A percentile compares a stretch with the other conserved stretches of the same genome.
These are phyloP conservation scores for Spondyliosoma cantharus DNA, from an alignment of 2,797 vertebrate species.

Conservation along the genomic window DNA sequence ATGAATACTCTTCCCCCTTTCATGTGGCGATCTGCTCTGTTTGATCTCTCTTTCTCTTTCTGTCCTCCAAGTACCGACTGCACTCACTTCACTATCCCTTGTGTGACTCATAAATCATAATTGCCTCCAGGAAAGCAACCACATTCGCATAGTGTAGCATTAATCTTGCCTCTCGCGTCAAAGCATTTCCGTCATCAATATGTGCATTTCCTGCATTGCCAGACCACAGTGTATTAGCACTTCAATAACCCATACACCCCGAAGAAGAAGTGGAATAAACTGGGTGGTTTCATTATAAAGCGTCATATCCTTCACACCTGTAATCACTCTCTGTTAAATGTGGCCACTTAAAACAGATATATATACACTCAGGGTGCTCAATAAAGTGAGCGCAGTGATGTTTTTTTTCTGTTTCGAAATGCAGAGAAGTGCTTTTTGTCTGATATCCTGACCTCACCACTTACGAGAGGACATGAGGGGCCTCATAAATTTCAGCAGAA, in stretches of 20 bases:
- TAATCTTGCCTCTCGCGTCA: slow-evolving; percentile 26
- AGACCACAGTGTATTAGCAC: slow-evolving; percentile 12
- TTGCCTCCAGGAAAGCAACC: slow-evolving; percentile 22
- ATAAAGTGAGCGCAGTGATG: slow-evolving; percentile 21
- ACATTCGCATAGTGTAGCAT: neutral
- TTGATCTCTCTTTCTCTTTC: slow-evolving; percentile 44
- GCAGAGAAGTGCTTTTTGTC: slow-evolving; percentile 29
- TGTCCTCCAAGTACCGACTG: slow-evolving; percentile 16
- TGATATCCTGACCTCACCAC: slow-evolving; percentile 52
- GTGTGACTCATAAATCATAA: slow-evolving; percentile 47
- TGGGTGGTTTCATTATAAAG: slow-evolving; percentile 3
- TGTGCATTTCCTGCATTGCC: slow-evolving; percentile 44
- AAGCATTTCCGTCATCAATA: slow-evolving; percentile 34
- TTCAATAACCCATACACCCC: neutral
- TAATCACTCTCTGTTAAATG: slow-evolving; percentile 24
- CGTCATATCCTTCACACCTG: neutral
- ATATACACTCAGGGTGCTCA: neutral
- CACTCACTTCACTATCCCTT: slow-evolving; percentile 20
- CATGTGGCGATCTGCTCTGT: slow-evolving; percentile 43
- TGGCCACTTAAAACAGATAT: slow-evolving; percentile 31
- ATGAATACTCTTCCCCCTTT: slow-evolving; percentile 46
- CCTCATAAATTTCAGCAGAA: slow-evolving; percentile 54
- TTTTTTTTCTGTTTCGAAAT: slow-evolving; percentile 34
- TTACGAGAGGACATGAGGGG: slow-evolving; percentile 49
- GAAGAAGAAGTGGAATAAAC: neutral